Base-by-base conservation (phyloP, 2,888 invertebrate species). In the Tachina grossa region DNA sequence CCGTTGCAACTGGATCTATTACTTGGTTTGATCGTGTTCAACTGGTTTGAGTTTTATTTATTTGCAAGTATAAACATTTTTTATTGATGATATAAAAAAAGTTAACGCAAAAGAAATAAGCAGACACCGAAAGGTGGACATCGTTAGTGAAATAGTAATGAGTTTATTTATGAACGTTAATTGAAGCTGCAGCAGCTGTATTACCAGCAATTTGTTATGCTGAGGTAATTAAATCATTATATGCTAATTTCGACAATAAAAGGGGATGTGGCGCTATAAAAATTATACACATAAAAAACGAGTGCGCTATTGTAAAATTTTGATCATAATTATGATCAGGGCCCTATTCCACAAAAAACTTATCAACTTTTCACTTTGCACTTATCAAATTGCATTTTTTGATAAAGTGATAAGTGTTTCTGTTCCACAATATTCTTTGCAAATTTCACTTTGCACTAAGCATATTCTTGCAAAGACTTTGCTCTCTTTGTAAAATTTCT, bases 171-270 rank as follows among this genome's bases (percentile, higher is more conserved):
- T 69, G 65, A 76, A 71, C 84, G 71, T 53, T 76, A 80, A 71
- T 65, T 80, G 57, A 75, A 81, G 69, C 63, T 59, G 71, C 84
- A 76, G 74, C 75, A 81, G 74, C 75, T 81, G 75, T 61, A 69
- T 11, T 19, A 49, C 9, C 41, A 66, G n/a, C 39, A 47, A 51
- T 49, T 8, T 1, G 8, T 8, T 31, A 74, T 63, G 41, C 57
- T 47, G 39, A 19, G 43, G 53, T 61, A 78, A 61, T 78, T 66
- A 77, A 68, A 41, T 65, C 1, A 53, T 65, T 39, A 39, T 57
- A 22, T 19, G 41, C 66, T 45, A 22, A 53, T n/a, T 9, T 39
- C 39, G 57, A 19, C 45, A 22, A n/a, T 1, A 47, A 72, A 11
- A 6, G 39, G 31, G 47, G 11, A 10, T 68, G 16, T 51, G 43